phyloP scores from a whole-genome alignment of 1,140 invertebrate genomes.

The Scaptodrosophila lebanonensis region DNA sequence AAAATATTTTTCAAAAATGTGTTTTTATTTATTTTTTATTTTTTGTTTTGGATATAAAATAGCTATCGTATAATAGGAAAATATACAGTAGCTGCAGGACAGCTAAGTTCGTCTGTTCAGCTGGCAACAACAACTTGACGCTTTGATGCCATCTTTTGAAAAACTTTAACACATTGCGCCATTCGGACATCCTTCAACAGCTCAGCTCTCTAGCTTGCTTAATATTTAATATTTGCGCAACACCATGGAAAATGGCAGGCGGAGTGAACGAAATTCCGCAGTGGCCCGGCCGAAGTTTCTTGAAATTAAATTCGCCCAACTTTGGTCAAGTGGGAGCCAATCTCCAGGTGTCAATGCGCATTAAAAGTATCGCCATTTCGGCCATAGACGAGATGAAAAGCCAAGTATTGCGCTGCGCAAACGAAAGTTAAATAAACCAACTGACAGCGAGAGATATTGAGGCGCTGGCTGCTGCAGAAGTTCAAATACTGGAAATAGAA shows the following conservation, averaged over 20 bases:
- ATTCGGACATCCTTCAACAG: conserved; percentile 8
- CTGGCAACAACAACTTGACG: too few species aligned
- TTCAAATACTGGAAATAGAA: background rate
- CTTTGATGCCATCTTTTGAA: too few species aligned
- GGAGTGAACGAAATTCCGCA: too few species aligned
- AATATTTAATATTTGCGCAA: conserved; percentile 20
- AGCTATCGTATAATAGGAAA: too few species aligned
- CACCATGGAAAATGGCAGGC: too few species aligned
- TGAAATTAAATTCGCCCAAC: background rate
- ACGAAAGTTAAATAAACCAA: conserved; percentile 15
- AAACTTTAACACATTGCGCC: too few species aligned
- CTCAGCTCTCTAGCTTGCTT: conserved; percentile 12
- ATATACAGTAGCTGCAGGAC: too few species aligned
- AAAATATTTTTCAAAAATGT: too few species aligned
- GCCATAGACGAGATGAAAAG: conserved; percentile 23
- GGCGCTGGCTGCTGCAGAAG: background rate
- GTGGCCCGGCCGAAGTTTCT: conserved; percentile 19
- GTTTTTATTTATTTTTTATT: too few species aligned
- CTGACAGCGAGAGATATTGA: conserved; percentile 6
- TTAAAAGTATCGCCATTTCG: conserved; percentile 42
- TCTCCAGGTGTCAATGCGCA: conserved; percentile 46
- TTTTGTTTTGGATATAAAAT: too few species aligned
- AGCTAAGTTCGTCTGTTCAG: too few species aligned
- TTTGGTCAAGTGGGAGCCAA: conserved; percentile 16
- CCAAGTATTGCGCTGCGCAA: too few species aligned